Percentiles rank a stretch among this genome's conserved stretches.
phyloP scores from a whole-genome alignment of 2,888 invertebrate genomes.

The Lathronympha strigana region DNA sequence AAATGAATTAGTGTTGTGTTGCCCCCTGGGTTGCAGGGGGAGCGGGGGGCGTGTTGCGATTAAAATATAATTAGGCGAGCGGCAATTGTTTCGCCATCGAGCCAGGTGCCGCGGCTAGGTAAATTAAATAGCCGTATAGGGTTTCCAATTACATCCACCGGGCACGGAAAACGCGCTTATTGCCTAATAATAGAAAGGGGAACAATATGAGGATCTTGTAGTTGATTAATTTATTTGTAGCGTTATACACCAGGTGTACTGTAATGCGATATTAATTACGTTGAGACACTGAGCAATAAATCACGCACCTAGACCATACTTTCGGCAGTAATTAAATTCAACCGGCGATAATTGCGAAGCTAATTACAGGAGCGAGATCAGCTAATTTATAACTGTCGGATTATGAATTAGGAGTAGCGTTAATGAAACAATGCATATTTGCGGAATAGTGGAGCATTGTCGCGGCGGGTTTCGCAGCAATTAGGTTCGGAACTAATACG shows the following conservation, averaged over 20 bases:
- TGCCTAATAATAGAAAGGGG: slow-evolving; percentile 75
- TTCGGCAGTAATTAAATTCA: slow-evolving; percentile 79
- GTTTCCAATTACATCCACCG: slow-evolving; percentile 75
- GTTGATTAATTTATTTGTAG: slow-evolving; percentile 70
- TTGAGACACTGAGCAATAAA: slow-evolving; percentile 74
- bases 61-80: slow-evolving; percentile 83
- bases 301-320: slow-evolving; percentile 72
- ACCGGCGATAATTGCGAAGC: slow-evolving; percentile 81
- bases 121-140: slow-evolving; percentile 81
- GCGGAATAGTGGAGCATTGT: slow-evolving; percentile 58
- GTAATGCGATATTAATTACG: slow-evolving; percentile 74
- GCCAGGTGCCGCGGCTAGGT: slow-evolving; percentile 79
- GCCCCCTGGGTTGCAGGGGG: slow-evolving; percentile 49
- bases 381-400: slow-evolving; percentile 82
- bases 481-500: slow-evolving; percentile 67
- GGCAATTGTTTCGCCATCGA: slow-evolving; percentile 82
- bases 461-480: slow-evolving; percentile 56
- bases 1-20: slow-evolving; percentile 78
- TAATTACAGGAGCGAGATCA: slow-evolving; percentile 77
- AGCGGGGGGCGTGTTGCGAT: slow-evolving; percentile 73
- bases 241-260: slow-evolving; percentile 55
- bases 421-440: slow-evolving; percentile 81
- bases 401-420: slow-evolving; percentile 81
- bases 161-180: slow-evolving; percentile 73
- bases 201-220: slow-evolving; percentile 67